These are phyloP conservation scores for Oryctolagus cuniculus DNA, from an alignment of 2,113 vertebrate species.

Conservation along the genomic window mOryCun1.1 NC_091441.1:109971501-109972000, in stretches of 20 bases:
- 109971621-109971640: conserved; percentile 72
- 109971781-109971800: no score
- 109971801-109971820: not conserved
- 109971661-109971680: conserved; percentile 66
- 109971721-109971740: conserved; percentile 53
- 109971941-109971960: not conserved
- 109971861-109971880: not conserved
- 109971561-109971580: conserved; percentile 79
- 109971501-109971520: not conserved
- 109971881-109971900: no score
- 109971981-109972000: fast-evolving
- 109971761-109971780: not conserved
- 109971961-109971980: not conserved
- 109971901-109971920: not conserved
- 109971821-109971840: not conserved
- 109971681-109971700: conserved; percentile 81
- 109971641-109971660: conserved; percentile 76
- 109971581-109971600: conserved; percentile 74
- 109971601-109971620: conserved; percentile 75
- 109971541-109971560: conserved; percentile 77
- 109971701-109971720: conserved; percentile 64
- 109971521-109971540: not conserved
- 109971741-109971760: not conserved
- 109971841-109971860: not conserved
- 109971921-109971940: no score